These are phyloP conservation scores for Sebastes nivosus DNA, from an alignment of 2,797 vertebrate species.

Conservation along the genomic window DNA sequence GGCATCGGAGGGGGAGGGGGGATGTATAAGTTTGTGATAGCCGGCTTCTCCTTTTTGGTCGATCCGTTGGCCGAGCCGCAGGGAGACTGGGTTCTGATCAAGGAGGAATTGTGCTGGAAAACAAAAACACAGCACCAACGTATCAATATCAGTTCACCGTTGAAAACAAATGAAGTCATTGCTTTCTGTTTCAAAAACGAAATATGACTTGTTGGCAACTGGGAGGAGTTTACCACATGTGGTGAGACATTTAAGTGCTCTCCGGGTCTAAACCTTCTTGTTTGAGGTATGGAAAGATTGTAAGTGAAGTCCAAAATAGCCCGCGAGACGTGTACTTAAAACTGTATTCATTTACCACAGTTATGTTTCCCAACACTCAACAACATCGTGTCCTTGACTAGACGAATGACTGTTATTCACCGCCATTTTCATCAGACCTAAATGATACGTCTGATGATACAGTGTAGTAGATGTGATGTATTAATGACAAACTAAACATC, in stretches of 20 bases:
- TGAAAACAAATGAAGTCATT: slow-evolving; percentile 13
- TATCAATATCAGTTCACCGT: not conserved
- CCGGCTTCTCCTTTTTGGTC: slow-evolving; percentile 92
- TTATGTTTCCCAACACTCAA: slow-evolving; percentile 62
- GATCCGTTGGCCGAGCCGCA: slow-evolving; percentile 86
- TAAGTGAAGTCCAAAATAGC: slow-evolving; percentile 64
- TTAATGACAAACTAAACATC: slow-evolving; percentile 34
- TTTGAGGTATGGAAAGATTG: slow-evolving; percentile 71
- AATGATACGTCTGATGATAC: slow-evolving; percentile 27
- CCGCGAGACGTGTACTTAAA: slow-evolving; percentile 57
- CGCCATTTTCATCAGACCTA: slow-evolving; percentile 27
- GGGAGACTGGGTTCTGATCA: slow-evolving; percentile 84
- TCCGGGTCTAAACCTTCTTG: slow-evolving; percentile 50
- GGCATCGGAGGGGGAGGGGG: slow-evolving; percentile 91
- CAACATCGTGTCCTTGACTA: slow-evolving; percentile 38
- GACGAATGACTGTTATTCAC: slow-evolving; percentile 15
- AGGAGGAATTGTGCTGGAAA: slow-evolving; percentile 84
- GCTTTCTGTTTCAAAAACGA: slow-evolving; percentile 1
- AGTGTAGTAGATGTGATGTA: slow-evolving; percentile 19
- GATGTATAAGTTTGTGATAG: slow-evolving; percentile 93
- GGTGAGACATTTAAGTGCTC: slow-evolving; percentile 56
- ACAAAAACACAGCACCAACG: not conserved
- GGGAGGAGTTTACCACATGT: slow-evolving; percentile 61
- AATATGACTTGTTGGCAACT: slow-evolving; percentile 42
- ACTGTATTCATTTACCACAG: slow-evolving; percentile 67